Conservation (phyloP, 2,888 invertebrate species). For the Rhodophaea formosa region DNA sequence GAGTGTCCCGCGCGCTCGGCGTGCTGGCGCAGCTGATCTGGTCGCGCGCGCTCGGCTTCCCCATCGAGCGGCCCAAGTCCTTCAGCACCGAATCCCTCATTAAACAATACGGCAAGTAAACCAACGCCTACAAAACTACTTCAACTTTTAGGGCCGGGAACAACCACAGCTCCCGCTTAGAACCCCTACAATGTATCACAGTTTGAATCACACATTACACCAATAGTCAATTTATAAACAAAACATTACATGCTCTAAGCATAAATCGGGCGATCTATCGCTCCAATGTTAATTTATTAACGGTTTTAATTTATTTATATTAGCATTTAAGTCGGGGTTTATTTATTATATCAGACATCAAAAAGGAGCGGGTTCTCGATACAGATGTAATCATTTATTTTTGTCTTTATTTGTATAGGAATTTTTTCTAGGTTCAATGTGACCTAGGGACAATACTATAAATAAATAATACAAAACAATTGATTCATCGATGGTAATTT, state of each 20-base stretch:
- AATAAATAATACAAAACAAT: no score
- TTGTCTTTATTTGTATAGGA: no score
- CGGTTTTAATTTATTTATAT: slow-evolving; percentile 15
- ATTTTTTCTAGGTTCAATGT: no score
- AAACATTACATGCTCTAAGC: slow-evolving; percentile 14
- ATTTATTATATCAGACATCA: slow-evolving; percentile 30
- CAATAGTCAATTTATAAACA: slow-evolving; percentile 41
- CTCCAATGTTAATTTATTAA: slow-evolving; percentile 17
- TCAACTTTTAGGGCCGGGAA: slow-evolving; percentile 25
- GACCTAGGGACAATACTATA: no score
- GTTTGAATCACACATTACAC: slow-evolving; percentile 51
- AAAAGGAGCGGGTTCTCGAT: no score
- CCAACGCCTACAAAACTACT: slow-evolving; percentile 24
- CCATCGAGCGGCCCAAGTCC: slow-evolving; percentile 93
- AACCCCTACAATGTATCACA: slow-evolving; percentile 33
- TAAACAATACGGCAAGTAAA: slow-evolving; percentile 67
- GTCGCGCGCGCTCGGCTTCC: slow-evolving; percentile 92
- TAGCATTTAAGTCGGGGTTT: slow-evolving; percentile 31
- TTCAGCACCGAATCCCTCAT: slow-evolving; percentile 85
- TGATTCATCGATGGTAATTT: no score
- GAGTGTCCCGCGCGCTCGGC: slow-evolving; percentile 93
- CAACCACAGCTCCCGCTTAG: background rate
- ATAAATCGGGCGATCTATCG: slow-evolving; percentile 10
- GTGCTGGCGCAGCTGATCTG: slow-evolving; percentile 91
- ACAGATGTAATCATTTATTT: no score